Evolutionary conservation across 2,888 invertebrate genomes (phyloP).

Genomic region (Ichneumoninae sp.): DNA sequence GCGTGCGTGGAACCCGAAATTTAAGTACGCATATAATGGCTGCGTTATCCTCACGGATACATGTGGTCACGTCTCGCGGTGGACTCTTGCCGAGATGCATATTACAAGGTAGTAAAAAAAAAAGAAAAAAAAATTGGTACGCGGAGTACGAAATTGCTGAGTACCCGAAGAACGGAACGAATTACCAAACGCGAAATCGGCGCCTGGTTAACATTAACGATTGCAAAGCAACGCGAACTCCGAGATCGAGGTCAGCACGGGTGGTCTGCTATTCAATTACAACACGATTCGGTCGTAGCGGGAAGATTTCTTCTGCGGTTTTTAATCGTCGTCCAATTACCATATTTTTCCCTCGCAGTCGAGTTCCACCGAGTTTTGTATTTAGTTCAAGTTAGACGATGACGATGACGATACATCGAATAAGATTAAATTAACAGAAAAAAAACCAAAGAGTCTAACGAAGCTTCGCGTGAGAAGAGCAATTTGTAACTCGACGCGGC

Average conservation of each 20-base stretch:
- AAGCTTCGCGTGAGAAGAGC: slow-evolving; percentile 23
- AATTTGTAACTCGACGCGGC: slow-evolving; percentile 35
- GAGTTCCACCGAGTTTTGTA: neutral
- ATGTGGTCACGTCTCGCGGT: slow-evolving; percentile 39
- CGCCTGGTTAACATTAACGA: slow-evolving; percentile 29
- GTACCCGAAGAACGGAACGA: slow-evolving; percentile 39
- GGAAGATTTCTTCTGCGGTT: slow-evolving; percentile 11
- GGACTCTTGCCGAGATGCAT: slow-evolving; percentile 30
- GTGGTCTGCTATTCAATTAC: slow-evolving; percentile 51
- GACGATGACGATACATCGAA: slow-evolving; percentile 2
- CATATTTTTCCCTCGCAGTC: neutral
- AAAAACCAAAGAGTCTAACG: neutral
- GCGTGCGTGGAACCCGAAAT: slow-evolving; percentile 47
- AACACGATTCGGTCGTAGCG: slow-evolving; percentile 14
- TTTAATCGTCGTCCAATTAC: slow-evolving; percentile 20
- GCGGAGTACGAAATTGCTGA: slow-evolving; percentile 35
- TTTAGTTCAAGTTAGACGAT: neutral
- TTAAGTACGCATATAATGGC: slow-evolving; percentile 7
- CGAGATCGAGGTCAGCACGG: slow-evolving; percentile 48
- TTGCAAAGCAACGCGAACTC: neutral
- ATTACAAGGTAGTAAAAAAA: slow-evolving; percentile 37
- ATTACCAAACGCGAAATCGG: slow-evolving; percentile 52
- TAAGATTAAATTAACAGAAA: neutral
- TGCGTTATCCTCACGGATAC: slow-evolving; percentile 24
- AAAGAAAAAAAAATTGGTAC: neutral